These are phyloP conservation scores for Mirza zaza DNA, from an alignment of 2,113 vertebrate genomes.

Conservation along the genomic window DNA sequence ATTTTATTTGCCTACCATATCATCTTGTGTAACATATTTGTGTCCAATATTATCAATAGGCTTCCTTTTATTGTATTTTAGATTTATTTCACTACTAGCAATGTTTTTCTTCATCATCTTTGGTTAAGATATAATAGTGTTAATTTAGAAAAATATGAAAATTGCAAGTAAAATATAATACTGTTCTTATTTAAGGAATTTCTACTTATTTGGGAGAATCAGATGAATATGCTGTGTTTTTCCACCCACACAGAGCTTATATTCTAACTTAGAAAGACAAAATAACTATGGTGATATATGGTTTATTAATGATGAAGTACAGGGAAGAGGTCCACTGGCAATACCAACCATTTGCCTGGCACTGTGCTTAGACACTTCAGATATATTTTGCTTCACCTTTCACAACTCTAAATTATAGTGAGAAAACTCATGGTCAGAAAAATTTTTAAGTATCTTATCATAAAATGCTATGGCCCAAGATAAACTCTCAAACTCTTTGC, in stretches of 20 bases:
- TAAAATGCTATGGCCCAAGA: neutral
- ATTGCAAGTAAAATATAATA: neutral
- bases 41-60: neutral
- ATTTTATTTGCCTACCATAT: neutral
- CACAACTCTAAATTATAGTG: neutral
- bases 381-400: neutral
- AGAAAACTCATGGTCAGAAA: neutral
- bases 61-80: neutral
- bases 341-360: neutral
- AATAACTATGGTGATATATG: neutral
- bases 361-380: neutral
- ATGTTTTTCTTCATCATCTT: neutral
- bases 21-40: neutral
- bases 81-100: neutral
- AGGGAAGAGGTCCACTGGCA: neutral
- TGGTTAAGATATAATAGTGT: neutral
- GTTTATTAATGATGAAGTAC: neutral
- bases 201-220: neutral
- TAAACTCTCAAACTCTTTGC: neutral
- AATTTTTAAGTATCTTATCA: neutral
- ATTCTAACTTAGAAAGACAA: neutral
- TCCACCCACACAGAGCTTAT: neutral
- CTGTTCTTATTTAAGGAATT: neutral
- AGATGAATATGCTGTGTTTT: neutral
- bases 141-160: neutral